Conservation (phyloP, 2,888 invertebrate genomes). For the Saturnia pavonia region DNA sequence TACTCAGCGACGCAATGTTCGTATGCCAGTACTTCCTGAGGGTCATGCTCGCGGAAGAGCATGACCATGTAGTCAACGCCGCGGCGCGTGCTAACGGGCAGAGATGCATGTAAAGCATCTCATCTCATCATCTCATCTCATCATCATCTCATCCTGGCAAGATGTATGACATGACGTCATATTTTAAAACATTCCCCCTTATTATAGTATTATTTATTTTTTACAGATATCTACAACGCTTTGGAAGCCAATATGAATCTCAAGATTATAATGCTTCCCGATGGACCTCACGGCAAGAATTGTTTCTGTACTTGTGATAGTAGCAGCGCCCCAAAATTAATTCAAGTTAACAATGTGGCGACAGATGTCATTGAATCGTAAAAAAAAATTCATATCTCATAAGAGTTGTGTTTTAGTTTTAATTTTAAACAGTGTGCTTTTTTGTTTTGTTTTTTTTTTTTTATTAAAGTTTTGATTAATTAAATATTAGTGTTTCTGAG, state of each 20-base stretch:
- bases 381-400: not conserved
- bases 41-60: too few species aligned
- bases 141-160: too few species aligned
- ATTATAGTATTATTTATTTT: not conserved
- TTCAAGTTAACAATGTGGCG: not conserved
- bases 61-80: too few species aligned
- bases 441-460: not conserved
- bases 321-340: conserved; percentile 37
- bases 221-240: conserved; percentile 53
- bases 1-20: too few species aligned
- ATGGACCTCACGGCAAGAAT: conserved; percentile 48
- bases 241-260: conserved; percentile 49
- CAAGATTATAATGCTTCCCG: conserved; percentile 50
- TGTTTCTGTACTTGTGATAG: conserved; percentile 60
- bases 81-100: too few species aligned
- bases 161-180: too few species aligned
- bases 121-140: too few species aligned
- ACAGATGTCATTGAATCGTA: not conserved
- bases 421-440: not conserved
- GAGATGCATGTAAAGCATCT: too few species aligned
- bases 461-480: not conserved
- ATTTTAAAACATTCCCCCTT: not conserved
- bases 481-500: not conserved
- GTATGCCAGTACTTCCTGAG: too few species aligned
- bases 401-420: not conserved